phyloP scores from a whole-genome alignment of 2,888 invertebrate species.

The Celastrina argiolus region DNA sequence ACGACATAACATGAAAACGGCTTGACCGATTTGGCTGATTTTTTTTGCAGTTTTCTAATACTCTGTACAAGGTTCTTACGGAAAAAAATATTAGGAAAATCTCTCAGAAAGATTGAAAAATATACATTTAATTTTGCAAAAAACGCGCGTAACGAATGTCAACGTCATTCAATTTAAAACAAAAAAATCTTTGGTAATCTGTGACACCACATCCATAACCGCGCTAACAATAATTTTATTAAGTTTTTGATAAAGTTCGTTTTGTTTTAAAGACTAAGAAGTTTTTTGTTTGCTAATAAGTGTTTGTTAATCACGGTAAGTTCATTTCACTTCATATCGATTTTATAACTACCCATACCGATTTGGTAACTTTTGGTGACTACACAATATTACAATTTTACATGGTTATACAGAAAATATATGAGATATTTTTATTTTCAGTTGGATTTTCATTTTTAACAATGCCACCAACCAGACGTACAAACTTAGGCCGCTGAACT shows the following conservation, averaged over 20 bases:
- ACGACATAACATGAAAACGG: too few relatives aligned
- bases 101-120: too few relatives aligned
- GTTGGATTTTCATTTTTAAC: constrained; percentile 26
- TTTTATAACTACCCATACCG: too few relatives aligned
- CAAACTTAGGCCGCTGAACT: constrained; percentile 22
- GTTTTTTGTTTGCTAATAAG: constrained; percentile 18
- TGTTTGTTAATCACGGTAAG: constrained; percentile 28
- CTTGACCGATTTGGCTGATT: too few relatives aligned
- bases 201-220: too few relatives aligned
- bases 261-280: constrained; percentile 23
- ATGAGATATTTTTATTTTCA: constrained; percentile 23
- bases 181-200: too few relatives aligned
- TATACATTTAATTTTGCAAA: too few relatives aligned
- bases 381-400: constrained; percentile 26
- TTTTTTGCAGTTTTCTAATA: too few relatives aligned
- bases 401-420: constrained; percentile 20
- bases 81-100: too few relatives aligned
- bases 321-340: constrained; percentile 17
- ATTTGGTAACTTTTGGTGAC: constrained; percentile 24
- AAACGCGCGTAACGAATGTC: too few relatives aligned
- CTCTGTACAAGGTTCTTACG: too few relatives aligned
- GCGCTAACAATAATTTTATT: background rate
- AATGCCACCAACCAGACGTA: constrained; percentile 24
- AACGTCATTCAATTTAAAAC: too few relatives aligned
- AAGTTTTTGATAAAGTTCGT: constrained; percentile 20